Evolutionary conservation across 1,140 invertebrate genomes (phyloP), one percentile per base, ranked within the genome.

Genomic region (Aphaenogaster floridana): DNA sequence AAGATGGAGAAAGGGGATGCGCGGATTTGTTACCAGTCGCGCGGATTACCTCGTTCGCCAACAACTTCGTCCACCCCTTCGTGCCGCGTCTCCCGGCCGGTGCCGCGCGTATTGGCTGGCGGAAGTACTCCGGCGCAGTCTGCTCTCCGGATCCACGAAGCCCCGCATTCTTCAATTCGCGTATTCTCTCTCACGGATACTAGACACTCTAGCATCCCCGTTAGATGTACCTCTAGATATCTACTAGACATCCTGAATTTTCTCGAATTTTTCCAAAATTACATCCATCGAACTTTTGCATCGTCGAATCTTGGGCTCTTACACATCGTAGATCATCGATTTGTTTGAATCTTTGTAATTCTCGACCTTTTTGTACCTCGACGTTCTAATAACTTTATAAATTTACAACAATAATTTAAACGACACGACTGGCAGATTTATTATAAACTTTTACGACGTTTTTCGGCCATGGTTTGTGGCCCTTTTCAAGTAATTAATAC

Each of bases 21-120:
- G 64, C 54, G 69, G 86, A 88, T 88, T 87, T 87, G 76, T 88
- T 81, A 88, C 39, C 42, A 89, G 77, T 45, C 57, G 17, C 77
- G 21, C 21, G 59, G 76, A 88, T 88, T 88, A 83, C 68, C 66
- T 88, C 61, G 64, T 83, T 61, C 50, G 15, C 68, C 79, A 71
- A 34, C 59, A 81, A 80, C 87, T 81, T 88, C 7, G 57, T 74
- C 52, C 77, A 21, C 52, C 5, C 48, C 13, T 28, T 28, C 3
- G 69, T 59, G 5, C 17, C 34, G 5, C 57, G 57, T 83, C 71
- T 88, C 87, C 48, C 61, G 11, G 36, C 21, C 52, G 6, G 77
- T 50, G 8, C 39, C 9, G 17, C n/a, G 63, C n/a, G 36, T 54
- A 81, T 81, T 34, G 78, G 13, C 63, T 54, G n/a, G 63, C 36